Base-by-base conservation (phyloP, 2,888 invertebrate genomes). In the Therioaphis trifolii region DNA sequence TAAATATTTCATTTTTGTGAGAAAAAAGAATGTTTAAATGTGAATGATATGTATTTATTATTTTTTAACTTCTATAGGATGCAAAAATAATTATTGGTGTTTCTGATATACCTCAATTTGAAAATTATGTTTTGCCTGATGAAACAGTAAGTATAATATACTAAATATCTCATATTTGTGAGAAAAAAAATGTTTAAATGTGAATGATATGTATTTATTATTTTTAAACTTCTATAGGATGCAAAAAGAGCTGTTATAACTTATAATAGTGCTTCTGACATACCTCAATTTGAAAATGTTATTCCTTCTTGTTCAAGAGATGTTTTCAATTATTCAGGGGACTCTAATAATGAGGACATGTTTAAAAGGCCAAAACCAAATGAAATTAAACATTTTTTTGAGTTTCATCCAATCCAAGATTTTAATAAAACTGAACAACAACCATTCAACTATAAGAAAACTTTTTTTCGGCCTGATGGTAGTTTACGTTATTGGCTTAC, bases 401-500 rank as follows among this genome's bases (percentile, higher is more conserved):
- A 63, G 27, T 63, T 63, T 63, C 63, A 63, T 63, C 63, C 27
- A 63, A 63, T 29, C 27, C 63, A 63, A 63, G 63, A 63, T 63
- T 63, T 63, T 29, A 29, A 29, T 63, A 63, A 63, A 63, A 27
- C 29, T 63, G 63, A 63, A 52, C 52, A 63, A 63, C 35, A 63
- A 63, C 18, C 29, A 35, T 63, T 63, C 18, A 63, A 63, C 29
- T 66, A 66, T 12, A 66, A n/a, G 11, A 66, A 66, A 40, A 35
- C 35, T n/a, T 66, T 66, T 66, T 40, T 40, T 66, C 66, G 66
- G n/a, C 40, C n/a, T 35, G 66, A 66, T 66, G 66, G 35, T 66
- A 35, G 35, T 66, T 66, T 66, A 66, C 40, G 66, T 66, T 40
- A 66, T 40, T 66, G 66, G n/a, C 66, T 66, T 66, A 40, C 66